Percentiles rank a stretch among this genome's conserved stretches.
Evolutionary conservation across 2,113 vertebrate genomes (phyloP).

Genomic region (Silurus meridionalis): DNA sequence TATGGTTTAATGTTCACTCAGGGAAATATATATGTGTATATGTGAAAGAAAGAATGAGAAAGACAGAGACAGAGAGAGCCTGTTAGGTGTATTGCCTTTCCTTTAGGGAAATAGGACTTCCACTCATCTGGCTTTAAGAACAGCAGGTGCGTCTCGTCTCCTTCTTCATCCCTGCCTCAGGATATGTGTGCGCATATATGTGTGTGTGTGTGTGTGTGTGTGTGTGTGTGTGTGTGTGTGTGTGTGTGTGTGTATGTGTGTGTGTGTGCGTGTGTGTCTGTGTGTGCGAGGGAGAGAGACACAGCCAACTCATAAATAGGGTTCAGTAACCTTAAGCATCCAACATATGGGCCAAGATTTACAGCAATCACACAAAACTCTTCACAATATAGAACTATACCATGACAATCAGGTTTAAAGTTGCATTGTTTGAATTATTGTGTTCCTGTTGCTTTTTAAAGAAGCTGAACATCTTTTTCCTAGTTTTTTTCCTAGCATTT

Average conservation of each 20-base stretch:
- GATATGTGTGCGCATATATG: slow-evolving; percentile 37
- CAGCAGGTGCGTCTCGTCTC: slow-evolving; percentile 51
- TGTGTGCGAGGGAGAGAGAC: neutral
- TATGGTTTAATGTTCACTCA: neutral
- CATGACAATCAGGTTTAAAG: neutral
- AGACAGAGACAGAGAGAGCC: neutral
- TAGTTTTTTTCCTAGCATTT: neutral
- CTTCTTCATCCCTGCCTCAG: slow-evolving; percentile 23
- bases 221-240: slow-evolving; percentile 20
- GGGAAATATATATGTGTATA: neutral
- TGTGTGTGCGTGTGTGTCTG: slow-evolving; percentile 26
- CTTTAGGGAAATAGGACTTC: slow-evolving; percentile 22
- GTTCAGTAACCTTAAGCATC: slow-evolving; percentile 42
- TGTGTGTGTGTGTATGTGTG: slow-evolving; percentile 10
- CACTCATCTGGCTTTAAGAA: slow-evolving; percentile 42
- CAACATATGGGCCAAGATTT: slow-evolving; percentile 29
- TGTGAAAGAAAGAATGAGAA: neutral
- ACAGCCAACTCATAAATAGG: slow-evolving; percentile 43
- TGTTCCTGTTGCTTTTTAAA: too few species aligned
- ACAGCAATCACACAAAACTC: neutral
- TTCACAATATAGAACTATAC: neutral
- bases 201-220: slow-evolving; percentile 29
- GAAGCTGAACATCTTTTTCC: neutral
- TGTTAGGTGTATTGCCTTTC: slow-evolving; percentile 11
- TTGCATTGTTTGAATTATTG: neutral